phyloP scores from a whole-genome alignment of 2,113 vertebrate genomes.

The Hypanus sabinus region DNA sequence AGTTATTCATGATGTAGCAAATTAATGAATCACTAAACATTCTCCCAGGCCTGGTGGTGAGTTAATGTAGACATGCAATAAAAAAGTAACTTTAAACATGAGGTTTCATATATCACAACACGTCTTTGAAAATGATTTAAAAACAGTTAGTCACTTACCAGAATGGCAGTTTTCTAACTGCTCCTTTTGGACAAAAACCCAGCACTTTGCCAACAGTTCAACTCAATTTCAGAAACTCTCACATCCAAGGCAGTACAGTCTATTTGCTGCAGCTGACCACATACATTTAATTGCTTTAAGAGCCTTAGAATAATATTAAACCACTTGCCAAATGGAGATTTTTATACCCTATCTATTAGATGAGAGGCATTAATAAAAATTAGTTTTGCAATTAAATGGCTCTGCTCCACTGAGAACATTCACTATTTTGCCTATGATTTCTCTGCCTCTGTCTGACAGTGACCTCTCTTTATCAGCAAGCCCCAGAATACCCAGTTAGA shows the following conservation, averaged over 20 bases:
- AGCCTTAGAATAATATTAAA: neutral
- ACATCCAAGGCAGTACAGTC: neutral
- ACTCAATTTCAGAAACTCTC: neutral
- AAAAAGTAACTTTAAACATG: neutral
- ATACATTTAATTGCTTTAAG: neutral
- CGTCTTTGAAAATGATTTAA: neutral
- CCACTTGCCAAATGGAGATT: neutral
- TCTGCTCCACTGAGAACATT: neutral
- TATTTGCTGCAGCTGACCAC: neutral
- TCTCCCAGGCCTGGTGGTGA: neutral
- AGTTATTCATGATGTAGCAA: neutral
- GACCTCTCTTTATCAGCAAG: neutral
- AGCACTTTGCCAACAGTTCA: neutral
- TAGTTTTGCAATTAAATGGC: neutral
- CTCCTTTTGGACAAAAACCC: neutral
- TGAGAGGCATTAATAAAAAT: neutral
- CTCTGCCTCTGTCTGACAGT: neutral
- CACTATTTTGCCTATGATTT: neutral
- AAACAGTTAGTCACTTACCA: neutral
- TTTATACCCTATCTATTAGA: neutral
- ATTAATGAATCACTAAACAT: neutral
- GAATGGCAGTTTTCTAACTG: neutral
- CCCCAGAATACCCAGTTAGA: conserved; percentile 4
- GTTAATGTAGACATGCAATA: neutral
- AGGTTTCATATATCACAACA: neutral